Evolutionary conservation across 2,888 invertebrate genomes (phyloP), one percentile per base, ranked within the genome.

Genomic region (Esperia sulphurella): DNA sequence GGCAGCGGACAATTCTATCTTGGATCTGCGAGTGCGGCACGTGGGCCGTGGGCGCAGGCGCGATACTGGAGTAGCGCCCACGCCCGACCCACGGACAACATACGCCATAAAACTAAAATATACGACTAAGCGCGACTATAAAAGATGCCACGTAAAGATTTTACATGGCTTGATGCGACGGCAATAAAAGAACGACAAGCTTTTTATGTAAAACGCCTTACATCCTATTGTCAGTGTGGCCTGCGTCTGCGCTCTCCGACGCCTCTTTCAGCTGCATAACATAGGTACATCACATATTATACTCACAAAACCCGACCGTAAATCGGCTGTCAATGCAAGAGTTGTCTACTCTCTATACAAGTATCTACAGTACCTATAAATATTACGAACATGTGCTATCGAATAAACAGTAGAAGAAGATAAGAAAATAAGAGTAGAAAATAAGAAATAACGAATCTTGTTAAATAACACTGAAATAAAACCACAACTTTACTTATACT

Each of bases 41-140:
- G 83, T 82, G 84, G 83, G 85, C 77, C 52, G 43, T 31, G 5
- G 13, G 8, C 29, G 21, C 41, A 31, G 61, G 57, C 48, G 75
- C 68, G 68, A 71, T 79, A 81, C 80, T 83, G 83, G 83, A 83
- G 85, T 79, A 84, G 81, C 87, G 76, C 88, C 88, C 83, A 88
- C 88, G 81, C 76, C 57, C 68, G 47, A 64, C 72, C 69, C 62
- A 66, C 72, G 62, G 63, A 46, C 57, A 61, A 62, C 68, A 71
- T 67, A 64, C 68, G 71, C 74, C 76, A 76, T 83, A 83, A 83
- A 81, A 73, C 73, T 71, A 61, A 76, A 75, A 81, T 80, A 83
- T 81, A 83, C 76, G 78, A 77, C 74, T 68, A 70, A 69, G 68
- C 68, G 61, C 50, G 45, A 43, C 72, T 72, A 78, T 80, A 82